Evolutionary conservation across 1,140 invertebrate genomes (phyloP).

Genomic region (Helicorthomorpha holstii): DNA sequence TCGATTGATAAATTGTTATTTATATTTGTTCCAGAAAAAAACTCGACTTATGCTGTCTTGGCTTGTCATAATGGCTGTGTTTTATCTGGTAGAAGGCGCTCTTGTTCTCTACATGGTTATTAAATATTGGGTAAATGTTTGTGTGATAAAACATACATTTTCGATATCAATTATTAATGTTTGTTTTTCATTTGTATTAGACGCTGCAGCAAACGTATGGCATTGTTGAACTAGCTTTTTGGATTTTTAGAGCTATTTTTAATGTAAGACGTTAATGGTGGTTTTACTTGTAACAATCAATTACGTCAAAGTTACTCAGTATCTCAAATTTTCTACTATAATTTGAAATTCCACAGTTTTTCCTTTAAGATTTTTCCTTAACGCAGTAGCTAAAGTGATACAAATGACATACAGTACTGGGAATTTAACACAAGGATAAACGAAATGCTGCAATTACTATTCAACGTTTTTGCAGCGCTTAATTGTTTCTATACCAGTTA

Average conservation of each 20-base stretch:
- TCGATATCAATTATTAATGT: neutral
- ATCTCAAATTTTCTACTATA: no score
- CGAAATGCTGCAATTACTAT: no score
- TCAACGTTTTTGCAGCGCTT: no score
- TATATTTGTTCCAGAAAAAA: constrained; percentile 36
- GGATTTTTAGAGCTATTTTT: constrained; percentile 31
- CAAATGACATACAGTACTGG: no score
- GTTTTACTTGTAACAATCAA: no score
- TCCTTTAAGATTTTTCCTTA: no score
- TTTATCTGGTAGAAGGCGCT: constrained; percentile 45
- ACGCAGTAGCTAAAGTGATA: no score
- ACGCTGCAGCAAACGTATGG: constrained; percentile 39
- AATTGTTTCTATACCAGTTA: no score
- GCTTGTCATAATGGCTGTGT: constrained; percentile 41
- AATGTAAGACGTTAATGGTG: constrained; percentile 24
- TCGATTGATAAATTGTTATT: no score
- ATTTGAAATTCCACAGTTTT: no score
- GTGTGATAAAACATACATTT: neutral
- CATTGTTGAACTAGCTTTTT: constrained; percentile 38
- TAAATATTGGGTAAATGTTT: constrained; percentile 40
- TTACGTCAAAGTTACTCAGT: no score
- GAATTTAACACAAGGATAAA: no score
- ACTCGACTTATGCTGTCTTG: constrained; percentile 39
- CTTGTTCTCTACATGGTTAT: constrained; percentile 49
- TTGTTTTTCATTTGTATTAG: constrained; percentile 22